Conservation (phyloP, 2,888 invertebrate genomes). For the Phragmatobia fuliginosa region DNA sequence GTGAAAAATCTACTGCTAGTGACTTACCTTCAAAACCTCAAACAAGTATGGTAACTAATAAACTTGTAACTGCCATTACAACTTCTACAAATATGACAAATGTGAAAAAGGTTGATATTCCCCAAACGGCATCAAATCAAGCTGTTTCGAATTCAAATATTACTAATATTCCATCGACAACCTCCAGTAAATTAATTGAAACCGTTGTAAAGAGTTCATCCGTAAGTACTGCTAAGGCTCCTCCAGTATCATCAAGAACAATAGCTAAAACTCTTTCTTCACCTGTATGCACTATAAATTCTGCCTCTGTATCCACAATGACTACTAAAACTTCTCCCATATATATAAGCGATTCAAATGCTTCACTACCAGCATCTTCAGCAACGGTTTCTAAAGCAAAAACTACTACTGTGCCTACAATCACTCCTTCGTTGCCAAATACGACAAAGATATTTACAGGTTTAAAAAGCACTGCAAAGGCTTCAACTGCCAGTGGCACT, state of each 20-base stretch:
- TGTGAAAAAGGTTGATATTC: constrained; percentile 23
- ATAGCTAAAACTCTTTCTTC: not conserved
- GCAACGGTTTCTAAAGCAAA: constrained; percentile 3
- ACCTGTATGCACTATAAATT: not conserved
- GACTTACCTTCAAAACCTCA: constrained; percentile 31
- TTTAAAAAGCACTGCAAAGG: not conserved
- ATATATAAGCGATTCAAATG: constrained; percentile 1
- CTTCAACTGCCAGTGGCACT: not conserved
- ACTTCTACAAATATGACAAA: constrained; percentile 28
- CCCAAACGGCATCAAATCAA: constrained; percentile 1
- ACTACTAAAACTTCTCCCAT: not conserved
- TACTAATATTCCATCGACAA: constrained; percentile 19
- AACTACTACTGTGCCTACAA: not conserved
- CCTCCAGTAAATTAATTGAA: constrained; percentile 25
- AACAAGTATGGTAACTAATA: constrained; percentile 21
- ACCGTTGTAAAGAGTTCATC: not conserved
- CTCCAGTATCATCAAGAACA: constrained; percentile 4
- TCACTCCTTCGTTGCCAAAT: not conserved
- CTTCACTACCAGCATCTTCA: not conserved
- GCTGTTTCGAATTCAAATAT: constrained; percentile 28
- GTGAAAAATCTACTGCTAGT: constrained; percentile 23
- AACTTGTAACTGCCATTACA: constrained; percentile 21
- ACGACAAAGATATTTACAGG: not conserved
- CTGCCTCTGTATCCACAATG: not conserved
- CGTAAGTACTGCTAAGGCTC: not conserved